Evolutionary conservation across 2,888 invertebrate genomes (phyloP), one percentile per base, ranked within the genome.

Genomic region (Agrypnus murinus): DNA sequence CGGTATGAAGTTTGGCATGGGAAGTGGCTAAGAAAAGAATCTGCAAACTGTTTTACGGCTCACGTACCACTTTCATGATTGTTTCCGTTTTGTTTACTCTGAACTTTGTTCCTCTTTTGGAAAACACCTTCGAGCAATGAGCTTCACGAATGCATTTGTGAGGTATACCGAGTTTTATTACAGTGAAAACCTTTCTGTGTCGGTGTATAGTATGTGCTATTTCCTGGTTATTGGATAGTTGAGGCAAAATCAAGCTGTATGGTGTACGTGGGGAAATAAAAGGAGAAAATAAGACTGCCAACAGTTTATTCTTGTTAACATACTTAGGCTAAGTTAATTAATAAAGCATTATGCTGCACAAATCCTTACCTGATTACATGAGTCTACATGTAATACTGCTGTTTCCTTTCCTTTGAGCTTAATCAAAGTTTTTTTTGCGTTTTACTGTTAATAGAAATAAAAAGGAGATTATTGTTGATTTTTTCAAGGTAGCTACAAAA

Each of bases 11-110:
- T 36, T 55, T 12, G n/a, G 12, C n/a, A 2, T 3, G 5, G 9
- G 15, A 34, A 55, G 55, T 55, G 55, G 19, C 55, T 55, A 12
- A 34, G 19, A 55, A 55, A 55, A 55, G 50, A 50, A 50, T 50
- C 50, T 50, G 46, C 12, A 50, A 50, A 50, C 50, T 31, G 50
- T 25, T 50, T 50, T 31, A 50, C 14, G 31, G 32, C 50, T 32
- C 50, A 50, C 50, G 50, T 50, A 50, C 31, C 32, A 50, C 50
- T 50, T 50, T 50, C 50, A 31, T 31, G 50, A 50, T 50, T 50
- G 32, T 50, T 50, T 50, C 32, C 50, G 31, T 31, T 50, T 50
- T 50, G 50, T 50, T 50, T 50, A 14, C 32, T 32, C 12, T 10
- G 2, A 31, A n/a, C n/a, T 14, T 43, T 25, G 10, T 25, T 19